Percentiles rank a stretch among this genome's conserved stretches.
These are phyloP conservation scores for Porphyrio hochstetteri DNA, from an alignment of 2,113 vertebrate species.

Conservation along the genomic window DNA sequence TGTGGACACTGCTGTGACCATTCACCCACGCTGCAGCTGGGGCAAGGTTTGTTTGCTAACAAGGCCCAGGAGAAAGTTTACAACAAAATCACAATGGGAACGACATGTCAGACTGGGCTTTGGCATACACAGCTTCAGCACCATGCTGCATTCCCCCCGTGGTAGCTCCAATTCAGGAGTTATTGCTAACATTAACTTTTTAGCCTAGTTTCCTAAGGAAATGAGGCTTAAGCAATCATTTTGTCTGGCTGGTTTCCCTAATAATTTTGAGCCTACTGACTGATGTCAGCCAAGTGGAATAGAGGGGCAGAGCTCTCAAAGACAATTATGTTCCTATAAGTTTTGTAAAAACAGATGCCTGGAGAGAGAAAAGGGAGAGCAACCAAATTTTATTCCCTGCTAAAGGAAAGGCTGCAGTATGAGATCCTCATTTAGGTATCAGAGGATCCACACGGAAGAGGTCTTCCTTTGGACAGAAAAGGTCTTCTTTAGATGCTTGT, in stretches of 20 bases:
- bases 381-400: not conserved
- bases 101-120: not conserved
- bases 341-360: not conserved
- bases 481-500: not conserved
- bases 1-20: not conserved
- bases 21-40: not conserved
- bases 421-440: not conserved
- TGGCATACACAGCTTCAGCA: not conserved
- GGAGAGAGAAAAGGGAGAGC: not conserved
- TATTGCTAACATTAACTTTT: conserved; percentile 38
- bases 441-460: not conserved
- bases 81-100: not conserved
- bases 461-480: not conserved
- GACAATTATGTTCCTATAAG: not conserved
- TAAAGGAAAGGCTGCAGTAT: not conserved
- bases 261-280: conserved; percentile 20
- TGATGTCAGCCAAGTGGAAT: conserved; percentile 28
- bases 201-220: conserved; percentile 33
- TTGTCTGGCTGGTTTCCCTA: conserved; percentile 30
- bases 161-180: not conserved
- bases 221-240: conserved; percentile 40
- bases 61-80: not conserved
- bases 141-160: not conserved
- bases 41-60: not conserved
- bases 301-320: not conserved